Percentiles rank a stretch among this genome's conserved stretches.
These are phyloP conservation scores for Notocelia uddmanniana DNA, from an alignment of 2,888 invertebrate genomes.

Conservation along the genomic window DNA sequence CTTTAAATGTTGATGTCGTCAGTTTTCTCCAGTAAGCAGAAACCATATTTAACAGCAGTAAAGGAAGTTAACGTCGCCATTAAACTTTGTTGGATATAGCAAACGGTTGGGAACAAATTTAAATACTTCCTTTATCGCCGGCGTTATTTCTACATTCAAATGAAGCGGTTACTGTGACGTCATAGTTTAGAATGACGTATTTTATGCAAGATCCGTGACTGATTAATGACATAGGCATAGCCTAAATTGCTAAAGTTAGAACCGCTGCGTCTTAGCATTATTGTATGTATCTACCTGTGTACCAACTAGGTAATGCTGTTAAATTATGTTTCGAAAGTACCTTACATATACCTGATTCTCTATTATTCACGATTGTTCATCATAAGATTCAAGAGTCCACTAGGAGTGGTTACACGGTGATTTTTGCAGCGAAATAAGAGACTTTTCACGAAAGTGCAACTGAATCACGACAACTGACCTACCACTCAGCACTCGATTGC, in stretches of 20 bases:
- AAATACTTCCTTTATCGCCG: conserved; percentile 23
- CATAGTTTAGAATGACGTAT: neutral
- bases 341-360: too few species aligned
- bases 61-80: conserved; percentile 28
- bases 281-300: neutral
- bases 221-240: neutral
- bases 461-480: too few species aligned
- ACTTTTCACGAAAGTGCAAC: too few species aligned
- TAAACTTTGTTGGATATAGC: conserved; percentile 7
- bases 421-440: too few species aligned
- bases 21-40: neutral
- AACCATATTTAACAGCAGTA: conserved; percentile 11
- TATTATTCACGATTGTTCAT: too few species aligned
- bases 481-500: too few species aligned
- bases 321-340: too few species aligned
- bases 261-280: neutral
- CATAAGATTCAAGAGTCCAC: too few species aligned
- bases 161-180: conserved; percentile 7
- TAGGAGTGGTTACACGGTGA: too few species aligned
- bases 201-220: neutral
- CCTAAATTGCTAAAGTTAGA: neutral
- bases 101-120: conserved; percentile 23
- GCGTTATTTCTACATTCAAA: conserved; percentile 14
- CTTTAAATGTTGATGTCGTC: neutral
- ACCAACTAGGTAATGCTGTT: too few species aligned